These are phyloP conservation scores for Apostichopus californicus DNA, from an alignment of 35 echinoderm and acorn worm species.

Conservation along the genomic window DNA sequence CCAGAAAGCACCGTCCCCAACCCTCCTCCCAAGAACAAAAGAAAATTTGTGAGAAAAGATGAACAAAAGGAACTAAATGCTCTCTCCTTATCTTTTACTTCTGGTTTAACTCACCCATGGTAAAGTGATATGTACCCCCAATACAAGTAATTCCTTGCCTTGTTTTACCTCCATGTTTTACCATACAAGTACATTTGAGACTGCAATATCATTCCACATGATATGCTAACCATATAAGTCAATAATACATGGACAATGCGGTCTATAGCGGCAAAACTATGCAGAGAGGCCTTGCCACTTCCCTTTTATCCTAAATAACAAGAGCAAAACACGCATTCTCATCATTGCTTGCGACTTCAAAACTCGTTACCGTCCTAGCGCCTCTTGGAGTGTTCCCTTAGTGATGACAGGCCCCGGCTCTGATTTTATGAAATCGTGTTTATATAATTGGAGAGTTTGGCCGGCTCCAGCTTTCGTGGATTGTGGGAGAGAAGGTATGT, in stretches of 20 bases:
- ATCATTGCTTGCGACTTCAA: slow-evolving; percentile 1
- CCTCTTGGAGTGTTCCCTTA: slow-evolving; percentile 5
- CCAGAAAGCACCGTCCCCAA: too few species aligned
- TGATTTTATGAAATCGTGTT: not conserved
- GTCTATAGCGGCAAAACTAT: not conserved
- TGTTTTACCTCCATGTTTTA: not conserved
- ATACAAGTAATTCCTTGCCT: too few species aligned
- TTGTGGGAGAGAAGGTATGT: not conserved
- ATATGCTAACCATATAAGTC: slow-evolving; percentile 1
- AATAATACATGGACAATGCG: not conserved
- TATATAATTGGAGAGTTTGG: not conserved
- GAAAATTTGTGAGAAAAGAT: too few species aligned
- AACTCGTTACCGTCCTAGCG: not conserved
- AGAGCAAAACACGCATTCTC: not conserved
- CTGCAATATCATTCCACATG: not conserved
- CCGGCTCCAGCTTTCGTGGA: not conserved
- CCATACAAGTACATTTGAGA: slow-evolving; percentile 1
- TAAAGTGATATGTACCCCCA: too few species aligned
- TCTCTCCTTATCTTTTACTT: too few species aligned
- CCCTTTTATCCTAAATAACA: not conserved
- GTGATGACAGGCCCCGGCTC: not conserved
- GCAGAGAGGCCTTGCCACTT: not conserved
- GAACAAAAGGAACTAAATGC: too few species aligned
- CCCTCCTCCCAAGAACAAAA: too few species aligned
- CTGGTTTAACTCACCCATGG: too few species aligned